Base-by-base conservation (phyloP, 2,888 invertebrate genomes). In the Taphrorychus bicolor region DNA sequence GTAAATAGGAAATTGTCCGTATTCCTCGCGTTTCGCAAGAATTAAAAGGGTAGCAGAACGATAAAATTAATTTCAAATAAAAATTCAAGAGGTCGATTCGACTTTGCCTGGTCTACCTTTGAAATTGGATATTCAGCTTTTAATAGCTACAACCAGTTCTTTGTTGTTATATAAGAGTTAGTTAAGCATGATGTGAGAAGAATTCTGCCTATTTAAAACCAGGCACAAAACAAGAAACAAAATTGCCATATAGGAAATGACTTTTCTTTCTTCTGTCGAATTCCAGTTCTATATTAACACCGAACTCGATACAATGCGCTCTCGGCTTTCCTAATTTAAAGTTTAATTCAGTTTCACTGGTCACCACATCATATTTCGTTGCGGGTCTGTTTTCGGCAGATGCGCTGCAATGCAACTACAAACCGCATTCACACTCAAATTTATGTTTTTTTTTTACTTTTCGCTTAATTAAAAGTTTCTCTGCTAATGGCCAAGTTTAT, bases 311-410 rank as follows among this genome's bases (percentile, higher is more conserved):
- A 42, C 60, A 61, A 61, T 61, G 42, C 22, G 42, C 17, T n/a
- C n/a, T n/a, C 23, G 61, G 40, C 21, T 23, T 61, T 16, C 3
- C 54, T 54, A 61, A 54, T 54, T 61, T 61, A 54, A 53, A 61
- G 54, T 61, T 61, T 61, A 63, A 63, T 57, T 48, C 32, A 49
- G 56, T 63, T 57, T 49, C 22, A 48, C 7, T 57, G 51, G 57
- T 32, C 22, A 40, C 49, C 16, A 7, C 21, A 19, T 42, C 56
- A 23, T 52, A 56, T 24, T 62, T 22, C 48, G 41, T 62, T 54
- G 5, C 21, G 17, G 23, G 23, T 54, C 45, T 45, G 42, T 32
- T 54, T 19, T 18, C 56, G 23, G 54, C 62, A 56, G 51, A 61
- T 61, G 54, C 51, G 48, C 32, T 3, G 32, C 32, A 21, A 19